A percentile compares a stretch with the other conserved stretches of the same genome.
Evolutionary conservation across 2,113 vertebrate genomes (phyloP).

Genomic region (Sciurus niger): DNA sequence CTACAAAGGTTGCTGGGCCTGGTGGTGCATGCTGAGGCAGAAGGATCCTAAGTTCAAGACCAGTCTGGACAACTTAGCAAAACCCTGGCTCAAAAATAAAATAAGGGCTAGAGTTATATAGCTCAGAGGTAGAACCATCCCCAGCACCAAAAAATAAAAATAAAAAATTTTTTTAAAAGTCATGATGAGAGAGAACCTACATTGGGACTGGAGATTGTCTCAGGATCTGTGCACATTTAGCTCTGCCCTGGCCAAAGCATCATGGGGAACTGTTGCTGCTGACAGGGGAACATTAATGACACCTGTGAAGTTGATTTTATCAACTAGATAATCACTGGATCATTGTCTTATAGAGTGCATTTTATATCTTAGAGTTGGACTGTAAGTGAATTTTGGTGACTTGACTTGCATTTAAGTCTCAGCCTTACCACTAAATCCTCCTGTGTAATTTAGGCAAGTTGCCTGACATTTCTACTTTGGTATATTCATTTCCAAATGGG

Average conservation of each 20-base stretch:
- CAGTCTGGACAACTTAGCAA: no score
- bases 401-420: background rate
- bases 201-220: background rate
- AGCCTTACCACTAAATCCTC: background rate
- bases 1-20: rapidly evolving
- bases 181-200: no score
- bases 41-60: no score
- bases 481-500: background rate
- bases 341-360: background rate
- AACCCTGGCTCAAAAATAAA: no score
- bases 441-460: background rate
- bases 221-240: background rate
- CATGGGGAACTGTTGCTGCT: background rate
- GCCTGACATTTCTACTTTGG: background rate
- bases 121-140: no score
- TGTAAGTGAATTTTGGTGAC: background rate
- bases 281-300: background rate
- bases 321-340: background rate
- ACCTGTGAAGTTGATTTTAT: background rate
- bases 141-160: no score
- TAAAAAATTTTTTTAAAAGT: no score
- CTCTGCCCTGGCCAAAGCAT: background rate
- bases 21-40: no score
- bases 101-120: no score
- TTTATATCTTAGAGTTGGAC: background rate